A percentile compares a stretch with the other conserved stretches of the same genome.
Conservation (phyloP, 2,797 vertebrate species). For the Furcifer pardalis region DNA sequence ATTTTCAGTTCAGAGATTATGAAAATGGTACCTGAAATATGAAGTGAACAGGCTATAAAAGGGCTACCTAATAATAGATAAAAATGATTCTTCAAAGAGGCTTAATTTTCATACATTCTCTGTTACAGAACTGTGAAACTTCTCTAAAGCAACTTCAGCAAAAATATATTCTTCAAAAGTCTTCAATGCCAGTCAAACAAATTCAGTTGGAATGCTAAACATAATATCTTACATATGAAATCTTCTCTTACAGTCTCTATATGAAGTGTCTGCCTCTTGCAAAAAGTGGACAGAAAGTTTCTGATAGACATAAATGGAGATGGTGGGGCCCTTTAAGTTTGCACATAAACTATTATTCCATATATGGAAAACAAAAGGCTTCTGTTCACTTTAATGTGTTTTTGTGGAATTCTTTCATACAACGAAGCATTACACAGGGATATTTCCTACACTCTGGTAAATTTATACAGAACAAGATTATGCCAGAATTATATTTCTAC, state of each 20-base stretch:
- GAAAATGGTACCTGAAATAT: no score
- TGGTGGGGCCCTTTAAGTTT: neutral
- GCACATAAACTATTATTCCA: neutral
- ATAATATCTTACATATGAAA: neutral
- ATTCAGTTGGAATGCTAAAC: neutral
- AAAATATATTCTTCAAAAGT: neutral
- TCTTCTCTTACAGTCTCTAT: neutral
- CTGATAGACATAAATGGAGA: neutral
- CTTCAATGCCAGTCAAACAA: neutral
- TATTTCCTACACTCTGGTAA: neutral
- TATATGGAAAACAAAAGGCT: neutral
- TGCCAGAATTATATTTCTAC: neutral
- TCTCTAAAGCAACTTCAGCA: neutral
- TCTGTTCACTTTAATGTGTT: fast-evolving
- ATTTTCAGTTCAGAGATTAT: no score
- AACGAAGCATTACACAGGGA: neutral
- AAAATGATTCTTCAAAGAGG: neutral
- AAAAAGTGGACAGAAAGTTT: neutral
- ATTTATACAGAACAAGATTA: neutral
- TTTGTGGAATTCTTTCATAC: constrained; percentile 7
- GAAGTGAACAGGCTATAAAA: no score
- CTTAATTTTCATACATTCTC: neutral
- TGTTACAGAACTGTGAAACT: neutral
- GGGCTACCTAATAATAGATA: neutral
- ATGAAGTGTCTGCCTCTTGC: neutral